Base-by-base conservation (phyloP, 1,140 invertebrate species). In the Caerostris darwini region DNA sequence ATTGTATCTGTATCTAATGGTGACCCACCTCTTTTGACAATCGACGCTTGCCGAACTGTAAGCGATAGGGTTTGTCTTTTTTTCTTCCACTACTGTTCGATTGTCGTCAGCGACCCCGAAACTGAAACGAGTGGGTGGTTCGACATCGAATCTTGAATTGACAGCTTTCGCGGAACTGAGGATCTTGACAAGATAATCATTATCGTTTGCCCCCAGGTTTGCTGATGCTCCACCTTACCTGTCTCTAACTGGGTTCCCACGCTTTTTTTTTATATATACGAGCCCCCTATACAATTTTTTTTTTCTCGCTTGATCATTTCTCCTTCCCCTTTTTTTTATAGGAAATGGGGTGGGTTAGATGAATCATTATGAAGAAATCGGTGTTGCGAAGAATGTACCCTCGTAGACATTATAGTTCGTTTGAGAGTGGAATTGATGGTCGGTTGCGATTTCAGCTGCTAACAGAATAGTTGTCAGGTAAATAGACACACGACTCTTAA, bases 111-210 rank as follows among this genome's bases (percentile, higher is more conserved):
- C 64, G 64, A 57, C 67, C 54, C 77, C 59, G 81, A 85, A 85
- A 64, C 34, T 59, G 34, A 85, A 85, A 67, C 81, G 90, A 85
- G 90, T 92, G 57, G 90, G 90, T 92, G 90, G 53, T 34, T 77
- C 14, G 90, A 92, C 81, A 83, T 85, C 34, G 88, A 85, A 85
- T 92, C 77, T n/a, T 53, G 58, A 64, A 92, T 85, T 92, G 90
- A 92, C 90, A 92, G 81, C 58, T 67, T 82, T 83, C 54, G 90
- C 81, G 17, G 59, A 85, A 67, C 81, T 58, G 58, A 81, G 53
- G n/a, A 92, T 85, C 81, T 92, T 92, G 90, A 92, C 90, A 92
- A 61, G 90, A 92, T 92, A 92, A 92, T 92, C 90, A 92, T 85
- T 85, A 56, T 59, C 12, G 50, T 58, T 69, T n/a, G 50, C 81